Conservation (phyloP, 2,113 vertebrate species). For the Otocyon megalotis region DNA sequence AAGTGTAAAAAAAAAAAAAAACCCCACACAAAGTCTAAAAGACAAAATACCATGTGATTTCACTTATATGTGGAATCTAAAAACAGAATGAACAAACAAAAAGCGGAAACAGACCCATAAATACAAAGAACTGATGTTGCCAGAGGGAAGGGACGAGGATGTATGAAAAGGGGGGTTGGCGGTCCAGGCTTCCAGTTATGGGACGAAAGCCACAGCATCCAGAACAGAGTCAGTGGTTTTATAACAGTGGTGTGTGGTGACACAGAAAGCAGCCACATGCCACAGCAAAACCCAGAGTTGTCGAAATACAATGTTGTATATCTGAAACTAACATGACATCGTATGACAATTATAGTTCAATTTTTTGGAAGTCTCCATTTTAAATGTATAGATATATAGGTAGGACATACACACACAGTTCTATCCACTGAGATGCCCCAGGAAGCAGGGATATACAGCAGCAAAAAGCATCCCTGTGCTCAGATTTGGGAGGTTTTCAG, state of each 20-base stretch:
- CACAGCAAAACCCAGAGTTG: background rate
- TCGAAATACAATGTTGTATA: background rate
- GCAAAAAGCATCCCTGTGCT: background rate
- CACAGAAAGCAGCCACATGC: background rate
- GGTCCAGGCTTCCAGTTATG: background rate
- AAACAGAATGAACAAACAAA: background rate
- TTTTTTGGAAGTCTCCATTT: background rate
- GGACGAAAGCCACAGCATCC: background rate
- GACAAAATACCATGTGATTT: background rate
- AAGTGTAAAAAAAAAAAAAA: background rate
- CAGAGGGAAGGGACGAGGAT: accelerated
- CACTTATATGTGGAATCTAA: background rate
- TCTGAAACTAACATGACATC: background rate
- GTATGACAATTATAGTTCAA: background rate
- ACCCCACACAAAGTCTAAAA: background rate
- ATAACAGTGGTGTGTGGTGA: background rate
- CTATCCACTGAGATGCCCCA: background rate
- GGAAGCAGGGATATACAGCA: background rate
- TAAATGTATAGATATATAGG: background rate
- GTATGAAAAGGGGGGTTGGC: background rate
- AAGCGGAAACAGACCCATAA: background rate
- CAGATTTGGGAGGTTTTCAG: background rate
- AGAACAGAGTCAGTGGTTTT: background rate
- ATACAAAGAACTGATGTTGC: background rate
- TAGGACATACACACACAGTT: background rate